Conservation (phyloP, 2,797 vertebrate genomes). For the Pelobates cultripes region DNA sequence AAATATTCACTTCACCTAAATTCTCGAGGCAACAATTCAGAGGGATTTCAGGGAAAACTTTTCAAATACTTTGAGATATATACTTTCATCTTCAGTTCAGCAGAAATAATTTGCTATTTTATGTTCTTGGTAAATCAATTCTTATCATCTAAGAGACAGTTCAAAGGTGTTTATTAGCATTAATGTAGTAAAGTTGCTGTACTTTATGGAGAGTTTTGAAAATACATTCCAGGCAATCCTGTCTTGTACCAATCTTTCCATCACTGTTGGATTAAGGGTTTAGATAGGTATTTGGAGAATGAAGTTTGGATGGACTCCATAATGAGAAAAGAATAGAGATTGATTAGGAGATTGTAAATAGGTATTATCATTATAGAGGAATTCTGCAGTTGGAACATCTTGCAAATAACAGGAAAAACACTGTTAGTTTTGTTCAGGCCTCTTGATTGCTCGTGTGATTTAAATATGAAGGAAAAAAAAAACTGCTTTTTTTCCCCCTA, state of each 20-base stretch:
- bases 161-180: not conserved
- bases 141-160: not conserved
- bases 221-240: not conserved
- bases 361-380: not conserved
- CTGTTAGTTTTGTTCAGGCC: not conserved
- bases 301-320: not conserved
- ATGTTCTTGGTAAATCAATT: not conserved
- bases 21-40: too few species aligned
- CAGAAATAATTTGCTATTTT: not conserved
- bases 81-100: too few species aligned
- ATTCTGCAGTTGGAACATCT: not conserved
- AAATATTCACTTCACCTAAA: too few species aligned
- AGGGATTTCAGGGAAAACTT: too few species aligned
- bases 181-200: not conserved
- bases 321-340: not conserved
- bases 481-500: not conserved
- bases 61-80: too few species aligned
- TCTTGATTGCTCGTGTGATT: not conserved
- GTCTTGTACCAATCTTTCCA: not conserved
- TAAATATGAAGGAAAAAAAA: not conserved
- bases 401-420: not conserved
- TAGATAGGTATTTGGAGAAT: not conserved
- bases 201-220: not conserved
- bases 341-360: not conserved
- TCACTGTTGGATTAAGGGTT: not conserved